These are phyloP conservation scores for Glareola pratincola DNA, from an alignment of 2,113 vertebrate genomes.

Conservation along the genomic window DNA sequence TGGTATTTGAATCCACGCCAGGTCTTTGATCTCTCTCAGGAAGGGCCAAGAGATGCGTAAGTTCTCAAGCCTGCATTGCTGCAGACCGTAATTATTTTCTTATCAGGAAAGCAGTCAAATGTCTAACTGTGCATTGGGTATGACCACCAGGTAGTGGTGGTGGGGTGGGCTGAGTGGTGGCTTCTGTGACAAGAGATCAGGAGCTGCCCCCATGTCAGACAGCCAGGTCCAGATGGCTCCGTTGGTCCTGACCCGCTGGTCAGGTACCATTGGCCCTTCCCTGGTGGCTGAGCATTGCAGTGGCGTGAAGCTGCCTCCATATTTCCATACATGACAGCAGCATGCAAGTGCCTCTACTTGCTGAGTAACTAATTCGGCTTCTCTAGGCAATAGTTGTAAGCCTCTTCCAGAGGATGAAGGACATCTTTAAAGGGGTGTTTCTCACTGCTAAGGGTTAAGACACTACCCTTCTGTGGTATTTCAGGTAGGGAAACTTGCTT, in stretches of 20 bases:
- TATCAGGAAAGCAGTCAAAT: not conserved
- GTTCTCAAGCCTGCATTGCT: not conserved
- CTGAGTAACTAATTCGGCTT: not conserved
- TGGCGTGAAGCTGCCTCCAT: not conserved
- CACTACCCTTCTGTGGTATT: not conserved
- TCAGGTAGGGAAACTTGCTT: not conserved
- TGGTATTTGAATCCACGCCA: slow-evolving; percentile 85
- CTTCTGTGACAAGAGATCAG: not conserved
- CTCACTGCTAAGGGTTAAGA: not conserved
- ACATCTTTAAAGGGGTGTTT: not conserved
- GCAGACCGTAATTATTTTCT: not conserved
- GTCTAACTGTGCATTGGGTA: not conserved
- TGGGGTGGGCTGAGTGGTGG: not conserved
- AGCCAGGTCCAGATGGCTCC: not conserved
- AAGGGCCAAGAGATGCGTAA: slow-evolving; percentile 84
- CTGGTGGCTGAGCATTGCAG: not conserved
- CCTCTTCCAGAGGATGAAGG: too few relatives aligned
- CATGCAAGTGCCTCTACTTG: not conserved
- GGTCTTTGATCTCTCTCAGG: slow-evolving; percentile 85
- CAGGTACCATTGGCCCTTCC: not conserved
- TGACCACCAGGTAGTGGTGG: not conserved
- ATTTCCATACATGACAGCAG: not conserved
- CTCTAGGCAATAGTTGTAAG: not conserved
- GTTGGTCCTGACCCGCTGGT: fast-evolving
- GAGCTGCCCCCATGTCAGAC: not conserved